A percentile compares a stretch with the other conserved stretches of the same genome.
These are phyloP conservation scores for Karalla daura DNA, from an alignment of 2,797 vertebrate genomes.

Conservation along the genomic window DNA sequence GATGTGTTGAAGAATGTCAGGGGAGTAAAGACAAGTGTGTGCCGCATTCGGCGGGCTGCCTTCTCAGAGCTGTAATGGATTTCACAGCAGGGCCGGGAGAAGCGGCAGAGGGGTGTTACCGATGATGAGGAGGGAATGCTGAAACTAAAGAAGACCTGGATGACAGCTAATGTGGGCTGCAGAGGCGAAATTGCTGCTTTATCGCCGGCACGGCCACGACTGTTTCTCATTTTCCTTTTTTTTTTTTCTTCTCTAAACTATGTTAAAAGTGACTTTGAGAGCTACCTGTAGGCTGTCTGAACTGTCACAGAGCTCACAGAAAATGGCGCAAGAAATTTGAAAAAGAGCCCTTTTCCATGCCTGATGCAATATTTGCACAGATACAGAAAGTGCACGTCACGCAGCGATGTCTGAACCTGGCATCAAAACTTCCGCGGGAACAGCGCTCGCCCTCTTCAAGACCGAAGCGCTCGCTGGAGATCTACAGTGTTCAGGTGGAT, in stretches of 20 bases:
- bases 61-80: background rate
- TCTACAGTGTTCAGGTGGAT: background rate
- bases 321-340: conserved; percentile 16
- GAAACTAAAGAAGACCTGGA: background rate
- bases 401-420: too few species aligned
- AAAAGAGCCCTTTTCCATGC: background rate
- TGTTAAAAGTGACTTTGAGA: background rate
- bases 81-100: conserved; percentile 2
- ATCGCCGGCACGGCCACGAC: background rate
- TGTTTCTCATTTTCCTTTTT: background rate
- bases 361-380: too few species aligned
- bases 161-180: background rate
- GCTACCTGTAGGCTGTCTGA: background rate
- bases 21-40: conserved; percentile 21
- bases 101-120: background rate
- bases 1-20: conserved; percentile 27
- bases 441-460: background rate
- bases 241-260: conserved; percentile 15
- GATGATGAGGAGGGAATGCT: background rate
- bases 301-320: conserved; percentile 13
- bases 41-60: conserved; percentile 9
- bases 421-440: background rate
- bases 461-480: conserved; percentile 5
- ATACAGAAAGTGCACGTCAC: too few species aligned
- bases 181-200: background rate